Evolutionary conservation across 1,140 invertebrate genomes (phyloP).

Genomic region (Pseudachorutes palmiensis): DNA sequence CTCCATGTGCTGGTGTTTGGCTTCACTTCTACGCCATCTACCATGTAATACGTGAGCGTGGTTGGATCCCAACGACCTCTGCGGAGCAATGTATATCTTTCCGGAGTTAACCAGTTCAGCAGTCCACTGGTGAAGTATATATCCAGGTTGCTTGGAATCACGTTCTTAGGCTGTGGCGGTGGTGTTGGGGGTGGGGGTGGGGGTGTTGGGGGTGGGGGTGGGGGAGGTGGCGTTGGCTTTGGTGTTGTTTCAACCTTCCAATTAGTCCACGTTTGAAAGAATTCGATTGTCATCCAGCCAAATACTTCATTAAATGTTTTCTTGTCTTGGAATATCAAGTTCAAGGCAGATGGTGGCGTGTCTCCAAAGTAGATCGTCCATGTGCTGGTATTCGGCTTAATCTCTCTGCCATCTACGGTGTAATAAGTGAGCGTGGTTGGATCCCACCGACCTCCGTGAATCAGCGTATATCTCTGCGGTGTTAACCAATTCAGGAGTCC

Average conservation of each 20-base stretch:
- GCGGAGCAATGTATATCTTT: background rate
- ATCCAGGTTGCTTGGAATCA: background rate
- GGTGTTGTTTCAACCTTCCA: background rate
- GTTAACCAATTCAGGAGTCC: slow-evolving; percentile 11
- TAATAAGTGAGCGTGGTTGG: background rate
- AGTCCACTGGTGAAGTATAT: background rate
- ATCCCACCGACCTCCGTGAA: slow-evolving; percentile 4
- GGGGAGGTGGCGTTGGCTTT: no score
- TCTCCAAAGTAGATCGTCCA: slow-evolving; percentile 13
- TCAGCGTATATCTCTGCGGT: background rate
- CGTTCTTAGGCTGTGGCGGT: background rate
- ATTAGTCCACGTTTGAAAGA: background rate
- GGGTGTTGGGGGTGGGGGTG: background rate
- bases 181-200: no score
- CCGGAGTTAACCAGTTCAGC: background rate
- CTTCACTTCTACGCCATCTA: background rate
- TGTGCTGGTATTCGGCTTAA: background rate
- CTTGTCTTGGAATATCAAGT: background rate
- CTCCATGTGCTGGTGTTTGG: background rate
- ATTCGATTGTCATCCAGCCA: slow-evolving; percentile 12
- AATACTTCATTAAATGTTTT: slow-evolving; percentile 8
- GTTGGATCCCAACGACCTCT: background rate
- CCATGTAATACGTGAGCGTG: background rate
- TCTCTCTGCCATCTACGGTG: slow-evolving; percentile 9
- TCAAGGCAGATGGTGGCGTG: slow-evolving; percentile 3